Percentiles rank a stretch among this genome's conserved stretches.
These are phyloP conservation scores for Sebastes matsubarae DNA, from an alignment of 2,797 vertebrate genomes.

Conservation along the genomic window DNA sequence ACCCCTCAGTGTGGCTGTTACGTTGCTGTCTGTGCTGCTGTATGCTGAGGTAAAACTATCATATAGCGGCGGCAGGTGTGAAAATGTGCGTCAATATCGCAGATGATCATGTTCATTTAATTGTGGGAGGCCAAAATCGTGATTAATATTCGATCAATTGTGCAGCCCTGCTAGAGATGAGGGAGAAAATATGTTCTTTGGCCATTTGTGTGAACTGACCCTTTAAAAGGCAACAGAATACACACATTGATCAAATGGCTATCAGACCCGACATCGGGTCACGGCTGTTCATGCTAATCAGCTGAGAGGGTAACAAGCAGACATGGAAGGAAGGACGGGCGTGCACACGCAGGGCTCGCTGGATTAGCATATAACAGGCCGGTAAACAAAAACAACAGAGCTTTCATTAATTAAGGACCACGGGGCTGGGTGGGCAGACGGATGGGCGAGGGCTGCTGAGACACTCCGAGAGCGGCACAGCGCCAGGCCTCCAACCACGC, in stretches of 20 bases:
- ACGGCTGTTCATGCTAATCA: slow-evolving; percentile 20
- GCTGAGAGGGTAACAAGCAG: slow-evolving; percentile 29
- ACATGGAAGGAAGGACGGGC: slow-evolving; percentile 19
- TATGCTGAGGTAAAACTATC: no score
- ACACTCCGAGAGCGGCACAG: slow-evolving; percentile 64
- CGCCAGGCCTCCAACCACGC: slow-evolving; percentile 80
- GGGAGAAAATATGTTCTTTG: neutral
- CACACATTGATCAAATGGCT: neutral
- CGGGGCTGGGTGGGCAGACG: slow-evolving; percentile 65
- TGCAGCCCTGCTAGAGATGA: neutral
- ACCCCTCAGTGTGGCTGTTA: no score
- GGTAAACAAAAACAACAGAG: slow-evolving; percentile 77
- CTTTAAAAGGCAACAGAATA: neutral
- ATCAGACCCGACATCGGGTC: slow-evolving; percentile 20
- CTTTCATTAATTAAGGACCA: slow-evolving; percentile 76
- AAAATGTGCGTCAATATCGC: no score
- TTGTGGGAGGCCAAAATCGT: no score
- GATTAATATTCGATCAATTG: no score
- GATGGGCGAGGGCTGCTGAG: slow-evolving; percentile 67
- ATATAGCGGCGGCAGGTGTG: no score
- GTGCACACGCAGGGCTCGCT: slow-evolving; percentile 30
- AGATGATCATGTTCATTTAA: no score
- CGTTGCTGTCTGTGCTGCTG: no score
- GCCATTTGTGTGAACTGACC: neutral
- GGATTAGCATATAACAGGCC: slow-evolving; percentile 71